Evolutionary conservation across 2,113 vertebrate genomes (phyloP), one percentile per base, ranked within the genome.

Genomic region (Nestor notabilis): DNA sequence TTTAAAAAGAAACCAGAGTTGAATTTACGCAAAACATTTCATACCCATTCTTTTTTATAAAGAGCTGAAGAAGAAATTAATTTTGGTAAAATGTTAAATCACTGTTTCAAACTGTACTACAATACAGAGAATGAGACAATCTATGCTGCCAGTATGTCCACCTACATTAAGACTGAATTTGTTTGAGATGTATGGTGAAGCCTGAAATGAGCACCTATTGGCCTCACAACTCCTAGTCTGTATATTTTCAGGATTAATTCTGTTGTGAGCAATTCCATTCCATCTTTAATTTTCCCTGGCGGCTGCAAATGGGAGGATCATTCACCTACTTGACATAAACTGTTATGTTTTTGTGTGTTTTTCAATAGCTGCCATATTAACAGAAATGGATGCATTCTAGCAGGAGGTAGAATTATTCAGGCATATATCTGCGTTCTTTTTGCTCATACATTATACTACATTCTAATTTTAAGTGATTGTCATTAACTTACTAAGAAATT

Each of bases 251-350:
- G 77, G 39, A 71, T 75, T 14, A 71, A 91, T 87, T 92, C 69
- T 91, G 15, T 53, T 68, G 49, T 53, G 31, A 93, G 41, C 16
- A 89, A 61, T 89, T 72, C 65, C 5, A 65, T 76, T 92, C 52
- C 65, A 76, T 76, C 46, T 96, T 90, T 74, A 77, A 90, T 87
- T 80, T 85, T 89, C 53, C 49, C n/a, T 74, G 11, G 58, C 1
- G 3, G 25, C 46, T 95, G 66, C 37, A 80, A 91, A 94, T 86
- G 31, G 78, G 64, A 83, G 56, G 80, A 89, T 94, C 69, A 89
- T 84, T 95, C 90, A 91, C 77, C 65, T 89, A 64, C 60, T 86
- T 95, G 95, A 89, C 68, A 78, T 24, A 93, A 88, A 96, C 15
- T 47, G 63, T 63, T 86, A 71, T 17, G 39, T 17, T 95, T 91